phyloP scores from a whole-genome alignment of 2,888 invertebrate genomes.

The Xestobium rufovillosum region DNA sequence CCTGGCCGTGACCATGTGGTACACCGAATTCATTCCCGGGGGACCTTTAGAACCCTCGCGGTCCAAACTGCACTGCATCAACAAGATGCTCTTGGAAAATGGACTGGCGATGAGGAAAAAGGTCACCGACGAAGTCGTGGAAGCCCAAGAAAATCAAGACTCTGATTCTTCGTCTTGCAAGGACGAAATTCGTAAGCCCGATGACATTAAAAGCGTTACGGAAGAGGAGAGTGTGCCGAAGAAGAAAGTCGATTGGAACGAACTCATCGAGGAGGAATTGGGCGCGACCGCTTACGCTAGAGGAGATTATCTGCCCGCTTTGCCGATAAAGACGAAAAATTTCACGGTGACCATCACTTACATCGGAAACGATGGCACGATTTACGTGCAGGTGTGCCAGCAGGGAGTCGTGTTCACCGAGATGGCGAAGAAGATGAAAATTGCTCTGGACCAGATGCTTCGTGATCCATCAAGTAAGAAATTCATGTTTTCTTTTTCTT shows the following conservation, averaged over 20 bases:
- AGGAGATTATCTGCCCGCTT: slow-evolving; percentile 55
- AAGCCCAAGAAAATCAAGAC: slow-evolving; percentile 8
- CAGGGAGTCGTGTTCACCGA: slow-evolving; percentile 26
- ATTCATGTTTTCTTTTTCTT: too few species aligned
- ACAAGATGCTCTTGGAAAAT: slow-evolving; percentile 55
- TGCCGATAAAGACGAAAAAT: slow-evolving; percentile 43
- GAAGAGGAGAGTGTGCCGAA: slow-evolving; percentile 8
- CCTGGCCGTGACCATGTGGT: slow-evolving; percentile 57
- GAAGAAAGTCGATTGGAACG: slow-evolving; percentile 13
- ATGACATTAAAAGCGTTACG: too few species aligned
- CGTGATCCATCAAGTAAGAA: too few species aligned
- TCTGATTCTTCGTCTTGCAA: too few species aligned
- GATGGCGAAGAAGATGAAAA: slow-evolving; percentile 31
- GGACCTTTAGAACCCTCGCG: slow-evolving; percentile 60
- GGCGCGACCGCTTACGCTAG: slow-evolving; percentile 27
- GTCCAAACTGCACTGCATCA: slow-evolving; percentile 59
- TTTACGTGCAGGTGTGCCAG: slow-evolving; percentile 42
- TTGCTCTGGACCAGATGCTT: too few species aligned
- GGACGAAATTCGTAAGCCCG: too few species aligned
- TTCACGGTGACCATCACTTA: slow-evolving; percentile 58
- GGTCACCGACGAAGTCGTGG: slow-evolving; percentile 1
- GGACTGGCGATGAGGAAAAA: slow-evolving; percentile 46
- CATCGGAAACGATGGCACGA: slow-evolving; percentile 47
- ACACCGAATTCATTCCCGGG: slow-evolving; percentile 50
- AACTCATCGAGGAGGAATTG: slow-evolving; percentile 16